phyloP scores from a whole-genome alignment of 2,888 invertebrate species.

The Folsomia manolachei region DNA sequence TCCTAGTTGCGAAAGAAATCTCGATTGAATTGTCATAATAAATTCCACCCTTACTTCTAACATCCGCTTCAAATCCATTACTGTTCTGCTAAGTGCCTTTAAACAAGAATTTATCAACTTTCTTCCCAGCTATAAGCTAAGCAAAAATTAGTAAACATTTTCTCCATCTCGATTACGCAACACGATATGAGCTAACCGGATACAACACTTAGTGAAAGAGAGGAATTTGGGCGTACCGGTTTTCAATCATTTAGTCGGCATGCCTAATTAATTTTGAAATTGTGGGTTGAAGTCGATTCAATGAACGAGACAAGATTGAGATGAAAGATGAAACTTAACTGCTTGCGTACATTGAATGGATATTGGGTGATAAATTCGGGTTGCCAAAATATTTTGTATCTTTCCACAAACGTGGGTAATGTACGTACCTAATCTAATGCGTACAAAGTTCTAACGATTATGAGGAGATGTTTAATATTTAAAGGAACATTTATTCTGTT shows the following conservation, averaged over 20 bases:
- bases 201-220: not conserved
- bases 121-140: not conserved
- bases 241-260: not conserved
- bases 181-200: not conserved
- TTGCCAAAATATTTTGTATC: not conserved
- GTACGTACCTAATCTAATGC: not conserved
- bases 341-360: not conserved
- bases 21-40: constrained; percentile 15
- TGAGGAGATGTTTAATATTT: not conserved
- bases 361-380: not conserved
- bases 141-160: not conserved
- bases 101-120: constrained; percentile 13
- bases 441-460: not conserved
- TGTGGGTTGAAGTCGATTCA: no score
- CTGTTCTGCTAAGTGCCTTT: not conserved
- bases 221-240: not conserved
- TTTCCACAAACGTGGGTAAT: no score
- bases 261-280: not conserved
- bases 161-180: not conserved
- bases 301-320: no score
- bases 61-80: constrained; percentile 22
- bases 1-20: not conserved
- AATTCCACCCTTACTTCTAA: constrained; percentile 17
- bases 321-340: no score
- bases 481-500: no score